Evolutionary conservation across 2,888 invertebrate genomes (phyloP), one percentile per base, ranked within the genome.

Genomic region (Plemyria rubiginata): DNA sequence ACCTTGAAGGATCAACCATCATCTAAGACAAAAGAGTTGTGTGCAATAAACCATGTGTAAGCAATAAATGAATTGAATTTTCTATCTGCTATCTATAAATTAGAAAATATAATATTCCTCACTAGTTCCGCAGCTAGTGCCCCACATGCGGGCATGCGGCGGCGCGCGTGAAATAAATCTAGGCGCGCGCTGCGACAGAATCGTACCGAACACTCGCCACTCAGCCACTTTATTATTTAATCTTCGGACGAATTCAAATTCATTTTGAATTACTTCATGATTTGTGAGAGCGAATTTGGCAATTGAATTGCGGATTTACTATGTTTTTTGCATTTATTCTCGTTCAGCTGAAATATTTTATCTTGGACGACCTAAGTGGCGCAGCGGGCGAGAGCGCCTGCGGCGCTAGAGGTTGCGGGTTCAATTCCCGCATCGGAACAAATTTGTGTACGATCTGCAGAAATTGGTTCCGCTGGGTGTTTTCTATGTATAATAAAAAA

Each of bases 121-220:
- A 63, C 62, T 63, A 63, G 54, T 22, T 15, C 22, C 22, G 22
- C 3, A 2, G 22, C 22, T 22, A 22, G 22, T 22, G 55, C 43
- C 51, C 50, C 54, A 58, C 59, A 59, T 55, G 46, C 40, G 61
- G 66, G 62, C 68, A 60, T 41, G 57, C 50, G 40, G 50, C 38
- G 45, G 50, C 61, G 53, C 58, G 76, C 72, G 75, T 67, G 78
- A 73, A 78, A 79, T 82, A 82, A 84, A 82, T 84, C 84, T 78
- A 74, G 63, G 22, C 69, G 78, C 66, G 65, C 62, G 60, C 66
- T 68, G 71, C 77, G 83, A 83, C 82, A 84, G 82, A 84, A 84
- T 83, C 82, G 69, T 53, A 54, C 66, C 56, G 75, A 71, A 72
- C 83, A 83, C 81, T 82, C 80, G 66, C 57, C 55, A 45, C 16